Base-by-base conservation (phyloP, 2,797 vertebrate species). In the Tangara arthus region DNA sequence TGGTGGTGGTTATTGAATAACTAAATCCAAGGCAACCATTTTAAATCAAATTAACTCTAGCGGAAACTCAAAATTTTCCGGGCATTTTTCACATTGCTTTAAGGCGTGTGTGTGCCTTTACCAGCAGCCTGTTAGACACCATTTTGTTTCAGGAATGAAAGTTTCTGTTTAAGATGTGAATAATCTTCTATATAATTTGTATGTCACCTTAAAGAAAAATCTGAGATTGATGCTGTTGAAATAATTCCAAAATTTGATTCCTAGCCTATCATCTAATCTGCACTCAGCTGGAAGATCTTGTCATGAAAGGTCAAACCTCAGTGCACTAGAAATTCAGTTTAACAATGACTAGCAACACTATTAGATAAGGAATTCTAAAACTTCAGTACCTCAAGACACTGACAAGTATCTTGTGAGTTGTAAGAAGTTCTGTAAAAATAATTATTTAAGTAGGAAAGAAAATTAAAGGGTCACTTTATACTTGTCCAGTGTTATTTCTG, bases 401-500 rank as follows among this genome's bases (percentile, higher is more conserved):
- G 44, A 22, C 19, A 55, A 6, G 2, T 69, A 13, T 35, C 16
- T 73, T 70, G 39, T 80, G 39, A 41, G 17, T 47, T 73, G 41
- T 65, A 64, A 35, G 28, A 44, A 83, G 44, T 61, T 34, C 32
- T 79, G 7, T 72, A 80, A 82, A 83, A 85, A 57, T 47, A 66
- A 69, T 50, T 75, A 32, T 56, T 87, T 81, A 56, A 19, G 19
- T 24, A 82, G 39, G n/a, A 55, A 90, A 68, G 56, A 87, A 89
- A 84, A 64, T 56, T 26, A 39, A 91, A 80, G 1, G 1, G 6
- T 76, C 44, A 42, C 16, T 41, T 95, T 88, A 56, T 53, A 44
- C 35, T 87, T 46, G 12, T 35, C 82, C 17, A 10, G 22, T 87
- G 82, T 87, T 96, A 73, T 92, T 96, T 96, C 83, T 96, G 75